Percentiles rank a stretch among this genome's conserved stretches.
Evolutionary conservation across 2,888 invertebrate genomes (phyloP).

Genomic region (Exephanes ischioxanthus): DNA sequence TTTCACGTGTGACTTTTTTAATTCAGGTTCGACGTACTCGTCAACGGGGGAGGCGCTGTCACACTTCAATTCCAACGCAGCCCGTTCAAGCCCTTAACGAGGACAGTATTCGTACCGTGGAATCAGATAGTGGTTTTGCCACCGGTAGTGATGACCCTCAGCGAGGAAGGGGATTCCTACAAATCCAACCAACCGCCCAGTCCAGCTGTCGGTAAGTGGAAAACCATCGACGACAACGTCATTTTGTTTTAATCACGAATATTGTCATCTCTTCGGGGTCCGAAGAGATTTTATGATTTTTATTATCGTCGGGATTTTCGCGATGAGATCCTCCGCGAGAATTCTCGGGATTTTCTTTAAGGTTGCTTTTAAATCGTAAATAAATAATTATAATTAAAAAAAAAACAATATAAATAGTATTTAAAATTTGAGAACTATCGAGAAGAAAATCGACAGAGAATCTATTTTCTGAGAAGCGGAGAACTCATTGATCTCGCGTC

Average conservation of each 20-base stretch:
- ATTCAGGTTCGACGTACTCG: constrained; percentile 97
- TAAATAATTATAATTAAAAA: too few species aligned
- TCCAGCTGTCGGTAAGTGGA: constrained; percentile 83
- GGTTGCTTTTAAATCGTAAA: too few species aligned
- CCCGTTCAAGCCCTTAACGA: constrained; percentile 95
- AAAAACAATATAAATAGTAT: too few species aligned
- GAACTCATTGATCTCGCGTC: not conserved
- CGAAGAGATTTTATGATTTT: constrained; percentile 31
- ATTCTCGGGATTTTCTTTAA: not conserved
- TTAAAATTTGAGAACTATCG: too few species aligned
- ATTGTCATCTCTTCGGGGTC: constrained; percentile 34
- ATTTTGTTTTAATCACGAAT: constrained; percentile 6
- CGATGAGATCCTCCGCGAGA: not conserved
- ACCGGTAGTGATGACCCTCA: constrained; percentile 94
- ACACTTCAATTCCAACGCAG: constrained; percentile 98
- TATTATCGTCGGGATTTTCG: constrained; percentile 7
- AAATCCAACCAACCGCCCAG: constrained; percentile 83
- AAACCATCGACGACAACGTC: constrained; percentile 7
- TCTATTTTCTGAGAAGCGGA: not conserved
- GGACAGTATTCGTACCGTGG: constrained; percentile 98
- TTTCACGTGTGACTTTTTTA: constrained; percentile 15
- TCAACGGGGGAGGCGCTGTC: constrained; percentile 99
- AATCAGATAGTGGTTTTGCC: constrained; percentile 98
- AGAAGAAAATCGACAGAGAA: too few species aligned
- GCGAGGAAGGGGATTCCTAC: constrained; percentile 87